A percentile compares a stretch with the other conserved stretches of the same genome.
These are phyloP conservation scores for Clarias gariepinus DNA, from an alignment of 2,113 vertebrate genomes.

Conservation along the genomic window DNA sequence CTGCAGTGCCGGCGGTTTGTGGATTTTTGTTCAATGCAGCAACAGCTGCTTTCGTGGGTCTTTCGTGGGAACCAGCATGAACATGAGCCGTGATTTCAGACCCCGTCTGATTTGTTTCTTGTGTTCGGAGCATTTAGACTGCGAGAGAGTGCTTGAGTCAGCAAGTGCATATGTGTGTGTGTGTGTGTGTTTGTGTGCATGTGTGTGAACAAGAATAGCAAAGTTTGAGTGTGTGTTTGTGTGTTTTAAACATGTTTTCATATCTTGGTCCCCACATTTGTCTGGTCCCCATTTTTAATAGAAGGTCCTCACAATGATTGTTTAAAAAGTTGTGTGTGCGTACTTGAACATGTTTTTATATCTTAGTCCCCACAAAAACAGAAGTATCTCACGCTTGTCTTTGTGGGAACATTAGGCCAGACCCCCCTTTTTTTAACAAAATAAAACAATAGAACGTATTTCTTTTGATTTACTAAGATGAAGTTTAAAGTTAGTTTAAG, in stretches of 20 bases:
- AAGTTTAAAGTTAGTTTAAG: not conserved
- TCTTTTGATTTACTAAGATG: not conserved
- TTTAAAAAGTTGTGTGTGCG: not conserved
- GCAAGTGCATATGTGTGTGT: constrained; percentile 9
- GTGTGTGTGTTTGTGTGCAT: not conserved
- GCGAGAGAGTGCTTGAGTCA: not conserved
- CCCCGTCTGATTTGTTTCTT: not conserved
- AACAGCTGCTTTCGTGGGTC: constrained; percentile 1
- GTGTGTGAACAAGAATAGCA: not conserved
- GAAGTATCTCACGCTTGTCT: not conserved
- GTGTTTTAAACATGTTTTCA: too few relatives aligned
- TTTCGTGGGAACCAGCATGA: constrained; percentile 24
- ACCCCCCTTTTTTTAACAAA: not conserved
- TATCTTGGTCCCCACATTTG: too few relatives aligned
- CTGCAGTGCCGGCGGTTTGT: constrained; percentile 2
- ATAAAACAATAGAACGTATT: not conserved
- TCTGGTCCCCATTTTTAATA: too few relatives aligned
- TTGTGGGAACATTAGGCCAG: not conserved
- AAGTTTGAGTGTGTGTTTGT: not conserved
- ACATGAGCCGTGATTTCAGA: not conserved
- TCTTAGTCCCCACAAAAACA: not conserved
- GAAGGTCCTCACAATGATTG: too few relatives aligned
- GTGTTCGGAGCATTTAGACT: not conserved
- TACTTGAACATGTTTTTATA: not conserved
- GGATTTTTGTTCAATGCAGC: constrained; percentile 24